phyloP scores from a whole-genome alignment of 2,888 invertebrate species.

The Suillia variegata region DNA sequence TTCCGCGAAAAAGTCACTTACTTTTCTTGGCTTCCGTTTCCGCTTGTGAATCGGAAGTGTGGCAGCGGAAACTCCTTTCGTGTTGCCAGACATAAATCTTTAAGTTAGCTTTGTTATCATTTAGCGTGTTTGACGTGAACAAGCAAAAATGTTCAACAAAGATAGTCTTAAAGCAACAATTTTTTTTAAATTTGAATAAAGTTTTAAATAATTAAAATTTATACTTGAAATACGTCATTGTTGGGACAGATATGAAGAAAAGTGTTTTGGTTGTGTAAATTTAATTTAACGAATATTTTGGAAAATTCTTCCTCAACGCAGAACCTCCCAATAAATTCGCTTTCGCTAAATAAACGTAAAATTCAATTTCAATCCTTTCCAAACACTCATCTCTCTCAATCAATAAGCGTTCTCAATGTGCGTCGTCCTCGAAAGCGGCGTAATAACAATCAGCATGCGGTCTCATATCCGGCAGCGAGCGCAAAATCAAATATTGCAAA shows the following conservation, averaged over 20 bases:
- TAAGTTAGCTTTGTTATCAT: conserved; percentile 24
- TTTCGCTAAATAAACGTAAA: too few species aligned
- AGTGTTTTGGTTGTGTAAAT: too few species aligned
- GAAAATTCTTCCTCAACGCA: too few species aligned
- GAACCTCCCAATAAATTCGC: too few species aligned
- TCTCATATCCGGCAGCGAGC: conserved; percentile 45
- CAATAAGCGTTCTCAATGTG: conserved; percentile 13
- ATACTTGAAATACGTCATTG: background rate
- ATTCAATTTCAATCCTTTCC: background rate
- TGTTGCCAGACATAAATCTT: conserved; percentile 36
- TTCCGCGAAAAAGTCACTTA: conserved; percentile 30
- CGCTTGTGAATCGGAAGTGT: conserved; percentile 23
- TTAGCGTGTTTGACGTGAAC: background rate
- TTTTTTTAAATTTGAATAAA: background rate
- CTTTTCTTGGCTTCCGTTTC: conserved; percentile 39
- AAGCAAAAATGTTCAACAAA: background rate
- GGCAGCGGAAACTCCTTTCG: conserved; percentile 9
- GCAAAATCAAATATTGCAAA: conserved; percentile 40
- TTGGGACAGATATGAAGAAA: background rate
- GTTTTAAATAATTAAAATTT: background rate
- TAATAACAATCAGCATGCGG: conserved; percentile 55
- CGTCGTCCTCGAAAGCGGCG: too few species aligned
- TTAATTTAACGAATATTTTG: too few species aligned
- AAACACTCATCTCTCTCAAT: background rate
- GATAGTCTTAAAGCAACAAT: background rate